Evolutionary conservation across 2,888 invertebrate genomes (phyloP), one percentile per base, ranked within the genome.

Genomic region (Trileptium ribeirensis): DNA sequence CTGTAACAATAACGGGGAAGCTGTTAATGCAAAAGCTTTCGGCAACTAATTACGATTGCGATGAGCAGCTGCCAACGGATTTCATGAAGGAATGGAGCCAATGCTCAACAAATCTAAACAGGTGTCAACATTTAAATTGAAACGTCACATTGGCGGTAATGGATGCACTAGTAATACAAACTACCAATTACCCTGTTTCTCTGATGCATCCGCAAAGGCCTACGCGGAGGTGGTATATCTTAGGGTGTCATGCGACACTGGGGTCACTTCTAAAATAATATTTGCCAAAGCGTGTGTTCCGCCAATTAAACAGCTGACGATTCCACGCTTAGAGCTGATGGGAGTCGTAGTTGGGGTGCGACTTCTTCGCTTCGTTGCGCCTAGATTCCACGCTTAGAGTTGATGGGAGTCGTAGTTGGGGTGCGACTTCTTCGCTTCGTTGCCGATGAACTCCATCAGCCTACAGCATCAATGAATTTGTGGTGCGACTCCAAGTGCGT

Each of bases 1-100:
- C 82, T 29, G 81, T 83, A 34, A 83, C 40, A 3, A 81, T 83
- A 39, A 34, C 70, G 2, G 81, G 81, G 0, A 87, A 86, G 74
- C 82, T 84, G 0, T 40, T 86, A 3, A 75, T 87, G 38, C 86
- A 87, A 82, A 38, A 82, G 19, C 39, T 86, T 0, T 87, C 86
- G 85, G 79, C 80, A 34, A 37, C 70, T 24, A 77, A 83, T 0
- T 3, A 83, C 1, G 82, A 79, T 0, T 86, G 86, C 86, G 86
- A 87, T 83, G 83, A 84, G 2, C 67, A 51, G 0, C 67, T 86
- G n/a, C 82, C 84, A 15, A n/a, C 34, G 3, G 37, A 38, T 19
- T 33, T 34, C 29, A 8, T n/a, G n/a, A n/a, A 24, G 2, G 77
- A 75, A 34, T 75, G 77, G 77, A 2, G 29, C 2, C n/a, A 24